These are phyloP conservation scores for Drosophila antonietae DNA, from an alignment of 2,888 invertebrate species.

Conservation along the genomic window DNA sequence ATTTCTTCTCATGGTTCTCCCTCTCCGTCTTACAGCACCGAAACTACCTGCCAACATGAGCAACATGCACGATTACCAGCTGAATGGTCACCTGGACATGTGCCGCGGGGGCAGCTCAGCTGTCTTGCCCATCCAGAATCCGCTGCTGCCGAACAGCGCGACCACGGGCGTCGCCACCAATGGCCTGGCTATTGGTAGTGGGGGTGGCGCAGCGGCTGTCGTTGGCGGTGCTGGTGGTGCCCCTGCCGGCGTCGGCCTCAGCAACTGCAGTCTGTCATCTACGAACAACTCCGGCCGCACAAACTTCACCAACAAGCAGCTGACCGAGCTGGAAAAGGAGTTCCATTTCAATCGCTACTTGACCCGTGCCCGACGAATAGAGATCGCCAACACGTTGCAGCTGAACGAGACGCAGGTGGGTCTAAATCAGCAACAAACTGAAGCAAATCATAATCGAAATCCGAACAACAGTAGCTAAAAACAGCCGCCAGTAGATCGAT, in stretches of 20 bases:
- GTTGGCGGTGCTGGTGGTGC: slow-evolving; percentile 63
- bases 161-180: slow-evolving; percentile 39
- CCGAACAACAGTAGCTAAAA: background rate
- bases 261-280: slow-evolving; percentile 78
- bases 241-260: slow-evolving; percentile 56
- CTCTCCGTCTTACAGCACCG: slow-evolving; percentile 86
- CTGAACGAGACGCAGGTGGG: slow-evolving; percentile 96
- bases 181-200: slow-evolving; percentile 84
- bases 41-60: slow-evolving; percentile 86
- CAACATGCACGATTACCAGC: slow-evolving; percentile 85
- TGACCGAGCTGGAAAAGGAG: slow-evolving; percentile 99
- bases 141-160: slow-evolving; percentile 71
- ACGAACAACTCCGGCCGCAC: slow-evolving; percentile 96
- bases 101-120: slow-evolving; percentile 72
- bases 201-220: slow-evolving; percentile 37
- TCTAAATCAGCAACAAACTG: background rate
- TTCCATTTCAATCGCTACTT: slow-evolving; percentile 99
- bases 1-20: slow-evolving; percentile 19
- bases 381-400: slow-evolving; percentile 98
- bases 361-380: slow-evolving; percentile 97
- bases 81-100: slow-evolving; percentile 83
- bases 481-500: background rate
- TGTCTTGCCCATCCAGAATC: slow-evolving; percentile 71
- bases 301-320: slow-evolving; percentile 99
- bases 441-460: background rate